phyloP scores from a whole-genome alignment of 2,888 invertebrate genomes.

The Tinea semifulvella region DNA sequence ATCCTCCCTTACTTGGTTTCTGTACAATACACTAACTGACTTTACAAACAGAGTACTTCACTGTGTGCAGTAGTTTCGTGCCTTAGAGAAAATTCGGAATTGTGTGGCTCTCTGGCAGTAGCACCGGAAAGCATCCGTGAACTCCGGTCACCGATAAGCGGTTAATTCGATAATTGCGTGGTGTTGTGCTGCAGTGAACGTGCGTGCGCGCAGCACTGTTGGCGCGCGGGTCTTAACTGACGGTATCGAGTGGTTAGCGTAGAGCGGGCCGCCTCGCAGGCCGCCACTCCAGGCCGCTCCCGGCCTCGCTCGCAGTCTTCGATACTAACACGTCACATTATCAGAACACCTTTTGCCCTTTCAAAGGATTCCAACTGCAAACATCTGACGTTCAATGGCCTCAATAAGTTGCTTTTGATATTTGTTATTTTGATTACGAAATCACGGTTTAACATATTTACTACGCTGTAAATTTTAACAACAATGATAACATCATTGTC shows the following conservation, averaged over 20 bases:
- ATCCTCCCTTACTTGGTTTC: neutral
- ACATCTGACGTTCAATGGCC: slow-evolving; percentile 9
- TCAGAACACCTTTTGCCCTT: slow-evolving; percentile 45
- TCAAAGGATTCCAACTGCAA: slow-evolving; percentile 30
- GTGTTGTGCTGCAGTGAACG: slow-evolving; percentile 32
- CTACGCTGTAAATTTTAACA: too few relatives aligned
- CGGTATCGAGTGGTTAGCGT: neutral
- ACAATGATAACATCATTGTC: too few relatives aligned
- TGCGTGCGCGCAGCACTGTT: slow-evolving; percentile 57
- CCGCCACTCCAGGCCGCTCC: slow-evolving; percentile 36
- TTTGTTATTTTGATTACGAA: too few relatives aligned
- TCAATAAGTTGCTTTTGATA: too few relatives aligned
- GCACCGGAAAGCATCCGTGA: slow-evolving; percentile 30
- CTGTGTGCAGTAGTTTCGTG: neutral
- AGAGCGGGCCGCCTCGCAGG: slow-evolving; percentile 15
- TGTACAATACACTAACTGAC: slow-evolving; percentile 6
- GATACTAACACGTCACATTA: neutral
- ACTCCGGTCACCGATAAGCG: slow-evolving; percentile 35
- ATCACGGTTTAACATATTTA: too few relatives aligned
- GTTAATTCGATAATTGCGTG: slow-evolving; percentile 33
- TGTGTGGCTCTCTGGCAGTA: slow-evolving; percentile 27
- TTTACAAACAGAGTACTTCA: neutral
- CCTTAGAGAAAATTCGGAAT: slow-evolving; percentile 27
- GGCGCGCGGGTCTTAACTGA: slow-evolving; percentile 60
- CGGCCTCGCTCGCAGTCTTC: slow-evolving; percentile 33